Evolutionary conservation across 2,113 vertebrate species (phyloP).

Genomic region (Silurus glanis): DNA sequence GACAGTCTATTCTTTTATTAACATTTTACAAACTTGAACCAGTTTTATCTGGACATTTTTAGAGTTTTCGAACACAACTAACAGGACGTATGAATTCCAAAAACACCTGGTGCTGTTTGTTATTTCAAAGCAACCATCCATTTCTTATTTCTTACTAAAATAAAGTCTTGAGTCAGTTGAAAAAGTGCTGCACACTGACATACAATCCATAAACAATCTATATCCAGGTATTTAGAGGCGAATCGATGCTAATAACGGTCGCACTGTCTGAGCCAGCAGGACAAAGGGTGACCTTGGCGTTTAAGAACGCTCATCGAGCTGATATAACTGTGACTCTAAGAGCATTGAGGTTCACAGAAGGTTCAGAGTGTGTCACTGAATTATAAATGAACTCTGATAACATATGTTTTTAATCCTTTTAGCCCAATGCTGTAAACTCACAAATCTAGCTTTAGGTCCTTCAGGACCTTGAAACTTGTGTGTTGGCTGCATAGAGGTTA

Average conservation of each 20-base stretch:
- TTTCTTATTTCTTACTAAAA: neutral
- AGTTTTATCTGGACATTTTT: neutral
- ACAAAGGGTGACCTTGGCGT: constrained; percentile 37
- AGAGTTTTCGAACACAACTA: neutral
- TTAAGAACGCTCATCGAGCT: neutral
- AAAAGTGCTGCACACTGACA: neutral
- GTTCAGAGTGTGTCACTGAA: constrained; percentile 29
- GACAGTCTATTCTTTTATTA: neutral
- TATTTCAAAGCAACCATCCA: neutral
- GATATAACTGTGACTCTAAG: neutral
- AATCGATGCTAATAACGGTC: constrained; percentile 28
- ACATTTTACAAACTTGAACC: neutral
- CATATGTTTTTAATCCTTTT: constrained; percentile 15
- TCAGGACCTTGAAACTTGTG: neutral
- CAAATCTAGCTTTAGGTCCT: neutral
- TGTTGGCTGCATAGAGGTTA: neutral
- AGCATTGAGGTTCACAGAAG: neutral
- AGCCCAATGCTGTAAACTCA: neutral
- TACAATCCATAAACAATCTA: neutral
- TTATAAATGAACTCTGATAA: constrained; percentile 38
- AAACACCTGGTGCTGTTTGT: neutral
- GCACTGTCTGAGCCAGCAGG: constrained; percentile 13
- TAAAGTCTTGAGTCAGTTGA: neutral
- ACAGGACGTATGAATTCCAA: neutral
- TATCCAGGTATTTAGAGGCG: constrained; percentile 11